Percentiles rank a stretch among this genome's conserved stretches.
Evolutionary conservation across 2,888 invertebrate species (phyloP).

Genomic region (Pollenia labialis): DNA sequence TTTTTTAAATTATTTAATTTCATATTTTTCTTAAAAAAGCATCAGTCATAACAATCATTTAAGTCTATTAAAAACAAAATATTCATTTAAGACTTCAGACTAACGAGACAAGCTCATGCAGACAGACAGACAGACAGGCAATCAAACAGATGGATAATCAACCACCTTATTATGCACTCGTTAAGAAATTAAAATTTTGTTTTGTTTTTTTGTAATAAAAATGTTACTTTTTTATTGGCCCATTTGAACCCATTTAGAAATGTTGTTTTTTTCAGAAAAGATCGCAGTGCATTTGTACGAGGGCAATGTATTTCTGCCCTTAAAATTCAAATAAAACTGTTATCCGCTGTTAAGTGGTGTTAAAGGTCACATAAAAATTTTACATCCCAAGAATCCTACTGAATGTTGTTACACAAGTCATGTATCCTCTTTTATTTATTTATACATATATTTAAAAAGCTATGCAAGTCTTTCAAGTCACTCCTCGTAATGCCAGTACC

Average conservation of each 20-base stretch:
- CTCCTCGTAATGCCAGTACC: background rate
- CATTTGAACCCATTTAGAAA: constrained; percentile 42
- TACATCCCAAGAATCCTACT: too few relatives aligned
- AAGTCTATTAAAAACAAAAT: constrained; percentile 25
- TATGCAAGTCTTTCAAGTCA: background rate
- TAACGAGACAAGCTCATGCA: too few relatives aligned
- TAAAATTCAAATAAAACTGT: too few relatives aligned
- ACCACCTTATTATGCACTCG: constrained; percentile 9
- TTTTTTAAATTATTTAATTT: constrained; percentile 23
- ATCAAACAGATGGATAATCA: background rate
- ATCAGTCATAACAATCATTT: constrained; percentile 53
- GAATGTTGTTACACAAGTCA: too few relatives aligned
- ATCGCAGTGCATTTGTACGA: constrained; percentile 12
- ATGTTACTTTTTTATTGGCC: background rate
- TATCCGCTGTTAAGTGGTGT: too few relatives aligned
- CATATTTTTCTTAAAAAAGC: constrained; percentile 53
- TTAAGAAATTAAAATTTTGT: background rate
- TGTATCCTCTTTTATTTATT: too few relatives aligned
- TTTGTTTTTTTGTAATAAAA: background rate
- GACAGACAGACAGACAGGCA: background rate
- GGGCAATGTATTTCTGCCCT: too few relatives aligned
- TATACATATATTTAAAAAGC: background rate
- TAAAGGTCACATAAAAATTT: too few relatives aligned
- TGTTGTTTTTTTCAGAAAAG: constrained; percentile 8
- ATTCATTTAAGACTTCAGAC: background rate